Evolutionary conservation across 2,797 vertebrate species (phyloP), one percentile per base, ranked within the genome.

Genomic region (Cephalopachus bancanus): DNA sequence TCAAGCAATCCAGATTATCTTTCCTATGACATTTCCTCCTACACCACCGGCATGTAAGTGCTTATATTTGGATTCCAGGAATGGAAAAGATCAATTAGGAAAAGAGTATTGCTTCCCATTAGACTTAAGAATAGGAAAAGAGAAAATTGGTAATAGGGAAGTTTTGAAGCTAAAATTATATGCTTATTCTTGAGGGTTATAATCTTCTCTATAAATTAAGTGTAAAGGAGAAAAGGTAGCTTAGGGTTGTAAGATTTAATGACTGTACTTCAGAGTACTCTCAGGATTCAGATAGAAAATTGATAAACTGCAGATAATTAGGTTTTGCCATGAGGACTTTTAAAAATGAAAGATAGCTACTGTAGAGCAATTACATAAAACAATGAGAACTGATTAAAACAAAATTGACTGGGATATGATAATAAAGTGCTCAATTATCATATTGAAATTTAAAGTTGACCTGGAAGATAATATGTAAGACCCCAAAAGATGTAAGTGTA

Each of bases 381-480:
- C 53, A 80, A 33, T 69, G 2, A 17, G 49, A 11, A 15, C 4
- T 57, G 1, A 74, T 24, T 94, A 4, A 84, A 95, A 78, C 83
- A 83, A 71, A 86, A 65, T 4, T 85, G 22, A 11, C 0, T 67
- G 5, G 0, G 3, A 26, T 84, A 22, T 30, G 62, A 15, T 55
- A 69, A 65, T 90, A 22, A 28, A 51, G 7, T 71, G 24, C 60
- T 30, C 3, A 62, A 26, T 60, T 74, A 64, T 51, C 4, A 10
- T 44, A 55, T 17, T 55, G 4, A 37, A 80, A 51, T 30, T 8
- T 37, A 51, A 9, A 83, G 5, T 53, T 88, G 7, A 28, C 60
- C 10, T 67, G 26, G 14, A 92, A 93, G 10, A 64, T 87, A 55
- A 80, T 53, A 88, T 71, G 80, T 84, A 74, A 88, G 96, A 71